Base-by-base conservation (phyloP, 1,140 invertebrate genomes). In the Rhopalosiphum maidis region DNA sequence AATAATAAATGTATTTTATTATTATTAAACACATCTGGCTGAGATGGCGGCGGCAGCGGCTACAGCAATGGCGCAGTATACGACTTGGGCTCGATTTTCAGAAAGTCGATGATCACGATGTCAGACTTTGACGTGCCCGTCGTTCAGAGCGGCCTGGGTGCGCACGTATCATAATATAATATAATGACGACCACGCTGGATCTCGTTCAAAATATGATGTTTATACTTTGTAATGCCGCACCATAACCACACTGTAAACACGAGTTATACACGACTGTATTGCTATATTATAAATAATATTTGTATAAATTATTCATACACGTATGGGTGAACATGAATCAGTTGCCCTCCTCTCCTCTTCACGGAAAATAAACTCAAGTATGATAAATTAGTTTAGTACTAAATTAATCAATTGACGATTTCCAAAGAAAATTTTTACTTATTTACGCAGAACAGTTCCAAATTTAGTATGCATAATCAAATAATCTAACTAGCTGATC, bases 1-100 rank as follows among this genome's bases (percentile, higher is more conserved):
- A 77, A 77, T 77, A 77, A 77, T 77, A 77, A 77, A 77, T 77
- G 15, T 77, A 77, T 77, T 77, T 77, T 77, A 77, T 35, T n/a
- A 77, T 77, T 77, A 77, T 77, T n/a, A 77, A 77, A 77, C 60
- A 77, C 60, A 35, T 77, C 60, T 77, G 60, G 60, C 60, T n/a
- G 21, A 5, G 22, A 22, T 30, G 55, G 4, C 30, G 25, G 30
- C 15, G 60, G 30, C 60, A n/a, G n/a, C 15, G 60, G 30, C 60
- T 11, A 68, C 30, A 5, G 60, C 30, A n/a, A n/a, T n/a, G 30
- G n/a, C 30, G 30, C 60, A n/a, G 60, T 15, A n/a, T 77, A 77
- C 5, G 60, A 77, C 30, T 77, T 18, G n/a, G n/a, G 60, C 60
- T 35, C 60, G n/a, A n/a, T 77, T n/a, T 77, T 77, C 60, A 60